A percentile compares a stretch with the other conserved stretches of the same genome.
phyloP scores from a whole-genome alignment of 2,797 vertebrate genomes.

The Propithecus perrieri region DNA sequence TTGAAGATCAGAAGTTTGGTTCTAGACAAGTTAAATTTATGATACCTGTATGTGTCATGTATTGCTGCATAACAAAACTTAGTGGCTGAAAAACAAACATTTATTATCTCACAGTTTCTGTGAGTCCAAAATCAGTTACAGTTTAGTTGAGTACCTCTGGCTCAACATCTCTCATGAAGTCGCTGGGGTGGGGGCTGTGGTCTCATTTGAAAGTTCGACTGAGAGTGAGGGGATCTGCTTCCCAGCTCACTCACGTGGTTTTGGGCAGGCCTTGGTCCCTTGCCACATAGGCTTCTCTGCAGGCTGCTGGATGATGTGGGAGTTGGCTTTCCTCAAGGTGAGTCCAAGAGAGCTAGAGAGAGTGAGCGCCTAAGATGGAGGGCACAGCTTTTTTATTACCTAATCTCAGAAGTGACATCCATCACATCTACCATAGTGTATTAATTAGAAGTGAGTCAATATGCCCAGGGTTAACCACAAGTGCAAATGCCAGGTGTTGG shows the following conservation, averaged over 20 bases:
- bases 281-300: fast-evolving
- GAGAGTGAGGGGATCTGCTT: not conserved
- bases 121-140: not conserved
- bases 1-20: not conserved
- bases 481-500: not conserved
- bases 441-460: not conserved
- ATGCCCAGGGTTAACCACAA: not conserved
- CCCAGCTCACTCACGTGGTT: not conserved
- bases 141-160: not conserved
- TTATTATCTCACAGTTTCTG: not conserved
- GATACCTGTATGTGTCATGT: not conserved
- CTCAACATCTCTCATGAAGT: not conserved
- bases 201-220: not conserved
- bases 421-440: not conserved
- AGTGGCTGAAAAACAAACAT: not conserved
- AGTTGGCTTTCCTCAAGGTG: not conserved
- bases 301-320: not conserved
- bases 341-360: not conserved
- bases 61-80: not conserved
- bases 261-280: not conserved
- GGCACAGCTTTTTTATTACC: not conserved
- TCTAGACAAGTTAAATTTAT: not conserved
- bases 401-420: not conserved
- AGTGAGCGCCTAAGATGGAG: not conserved
- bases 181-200: not conserved